A percentile compares a stretch with the other conserved stretches of the same genome.
phyloP scores from a whole-genome alignment of 2,888 invertebrate species.

The Leptopterna dolabrata region DNA sequence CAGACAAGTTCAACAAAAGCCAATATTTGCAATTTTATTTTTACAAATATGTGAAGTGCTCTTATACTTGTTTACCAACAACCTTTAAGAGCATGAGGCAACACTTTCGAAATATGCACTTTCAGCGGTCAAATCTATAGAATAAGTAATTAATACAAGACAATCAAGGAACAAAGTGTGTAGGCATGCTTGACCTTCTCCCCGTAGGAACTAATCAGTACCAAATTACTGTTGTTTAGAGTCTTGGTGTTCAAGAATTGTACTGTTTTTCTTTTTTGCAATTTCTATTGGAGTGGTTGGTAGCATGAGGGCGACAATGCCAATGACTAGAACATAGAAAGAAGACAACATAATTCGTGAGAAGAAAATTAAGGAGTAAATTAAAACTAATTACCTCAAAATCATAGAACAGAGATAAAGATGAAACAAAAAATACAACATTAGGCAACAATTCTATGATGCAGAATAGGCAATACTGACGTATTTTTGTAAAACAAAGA shows the following conservation, averaged over 20 bases:
- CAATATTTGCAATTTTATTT: background rate
- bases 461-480: too few species aligned
- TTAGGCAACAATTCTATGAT: too few species aligned
- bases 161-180: background rate
- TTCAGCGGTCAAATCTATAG: too few species aligned
- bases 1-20: too few species aligned
- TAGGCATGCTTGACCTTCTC: background rate
- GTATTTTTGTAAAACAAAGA: too few species aligned
- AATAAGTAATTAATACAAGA: background rate
- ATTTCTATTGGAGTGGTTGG: slow-evolving; percentile 31
- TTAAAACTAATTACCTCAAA: background rate
- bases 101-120: too few species aligned
- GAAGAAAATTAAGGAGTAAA: background rate
- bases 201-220: background rate
- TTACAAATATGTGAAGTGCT: background rate
- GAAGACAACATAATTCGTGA: background rate
- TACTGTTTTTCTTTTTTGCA: background rate
- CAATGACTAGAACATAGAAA: slow-evolving; percentile 31
- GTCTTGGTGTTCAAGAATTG: background rate
- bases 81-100: too few species aligned
- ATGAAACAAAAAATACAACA: background rate
- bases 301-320: slow-evolving; percentile 14
- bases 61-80: too few species aligned
- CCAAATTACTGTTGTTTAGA: background rate
- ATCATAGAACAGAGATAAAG: background rate